A percentile compares a stretch with the other conserved stretches of the same genome.
Evolutionary conservation across 2,888 invertebrate species (phyloP).

Genomic region (Acholoe squamosa): DNA sequence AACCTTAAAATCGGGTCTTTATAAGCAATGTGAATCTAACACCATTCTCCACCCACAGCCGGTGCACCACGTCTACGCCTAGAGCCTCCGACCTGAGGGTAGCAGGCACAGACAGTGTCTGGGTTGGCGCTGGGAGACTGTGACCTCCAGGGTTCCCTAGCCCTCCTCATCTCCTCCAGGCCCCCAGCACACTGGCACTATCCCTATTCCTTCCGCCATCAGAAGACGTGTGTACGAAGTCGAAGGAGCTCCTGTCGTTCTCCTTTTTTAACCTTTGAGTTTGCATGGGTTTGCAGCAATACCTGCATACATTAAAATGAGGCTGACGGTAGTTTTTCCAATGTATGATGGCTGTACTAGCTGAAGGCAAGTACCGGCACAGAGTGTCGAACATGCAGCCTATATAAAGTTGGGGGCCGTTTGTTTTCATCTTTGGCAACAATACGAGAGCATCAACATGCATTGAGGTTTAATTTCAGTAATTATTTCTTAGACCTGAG

Average conservation of each 20-base stretch:
- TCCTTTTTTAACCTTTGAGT: not conserved
- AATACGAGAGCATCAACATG: too few relatives aligned
- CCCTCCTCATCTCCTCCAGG: not conserved
- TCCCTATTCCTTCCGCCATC: not conserved
- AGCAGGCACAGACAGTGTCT: not conserved
- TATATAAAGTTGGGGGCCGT: too few relatives aligned
- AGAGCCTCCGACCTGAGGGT: not conserved
- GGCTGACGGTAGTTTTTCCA: too few relatives aligned
- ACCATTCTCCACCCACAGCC: not conserved
- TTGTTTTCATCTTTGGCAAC: too few relatives aligned
- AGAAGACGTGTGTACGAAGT: not conserved
- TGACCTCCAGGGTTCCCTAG: not conserved
- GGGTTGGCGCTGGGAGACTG: not conserved
- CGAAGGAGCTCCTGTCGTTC: not conserved
- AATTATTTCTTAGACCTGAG: too few relatives aligned
- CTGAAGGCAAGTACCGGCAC: too few relatives aligned
- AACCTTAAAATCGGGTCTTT: too few relatives aligned
- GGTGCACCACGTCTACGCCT: constrained; percentile 12
- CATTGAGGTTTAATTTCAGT: too few relatives aligned
- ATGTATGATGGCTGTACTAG: too few relatives aligned
- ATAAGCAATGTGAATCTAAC: too few relatives aligned
- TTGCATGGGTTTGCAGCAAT: not conserved
- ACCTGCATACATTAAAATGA: too few relatives aligned
- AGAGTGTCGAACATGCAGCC: too few relatives aligned
- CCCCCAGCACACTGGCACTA: not conserved